These are phyloP conservation scores for Colistium nudipinnis DNA, from an alignment of 2,113 vertebrate species.

Conservation along the genomic window DNA sequence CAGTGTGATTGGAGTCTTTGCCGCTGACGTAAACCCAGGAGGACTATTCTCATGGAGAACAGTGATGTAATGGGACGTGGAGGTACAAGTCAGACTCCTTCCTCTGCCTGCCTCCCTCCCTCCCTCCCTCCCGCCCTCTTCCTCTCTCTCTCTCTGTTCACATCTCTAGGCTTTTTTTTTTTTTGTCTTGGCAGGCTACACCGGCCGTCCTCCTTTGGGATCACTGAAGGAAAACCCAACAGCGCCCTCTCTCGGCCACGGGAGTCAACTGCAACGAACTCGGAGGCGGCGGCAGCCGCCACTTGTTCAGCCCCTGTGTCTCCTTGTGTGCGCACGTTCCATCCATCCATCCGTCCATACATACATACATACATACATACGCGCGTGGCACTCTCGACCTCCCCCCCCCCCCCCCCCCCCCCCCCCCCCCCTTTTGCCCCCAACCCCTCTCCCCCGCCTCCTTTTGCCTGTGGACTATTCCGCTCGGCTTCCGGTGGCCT, in stretches of 20 bases:
- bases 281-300: not conserved
- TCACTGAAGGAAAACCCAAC: conserved; percentile 67
- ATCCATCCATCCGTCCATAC: not conserved
- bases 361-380: not conserved
- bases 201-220: conserved; percentile 70
- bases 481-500: not conserved
- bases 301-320: not conserved
- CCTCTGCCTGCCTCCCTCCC: conserved; percentile 55
- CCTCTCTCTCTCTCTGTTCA: conserved; percentile 44
- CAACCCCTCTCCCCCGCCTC: conserved; percentile 1
- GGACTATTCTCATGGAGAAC: conserved; percentile 68
- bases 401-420: not conserved
- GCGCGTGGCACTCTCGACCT: too few relatives aligned
- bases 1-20: conserved; percentile 68
- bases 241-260: conserved; percentile 68
- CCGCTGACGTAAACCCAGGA: conserved; percentile 71
- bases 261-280: conserved; percentile 31
- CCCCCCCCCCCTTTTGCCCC: not conserved
- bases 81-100: conserved; percentile 69
- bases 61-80: conserved; percentile 77
- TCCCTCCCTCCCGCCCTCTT: conserved; percentile 59
- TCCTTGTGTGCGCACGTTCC: not conserved
- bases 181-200: conserved; percentile 63
- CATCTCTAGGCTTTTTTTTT: conserved; percentile 40
- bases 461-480: conserved; percentile 5